Percentiles rank a stretch among this genome's conserved stretches.
phyloP scores from a whole-genome alignment of 1,140 invertebrate species.

The Trichoplusia ni region DNA sequence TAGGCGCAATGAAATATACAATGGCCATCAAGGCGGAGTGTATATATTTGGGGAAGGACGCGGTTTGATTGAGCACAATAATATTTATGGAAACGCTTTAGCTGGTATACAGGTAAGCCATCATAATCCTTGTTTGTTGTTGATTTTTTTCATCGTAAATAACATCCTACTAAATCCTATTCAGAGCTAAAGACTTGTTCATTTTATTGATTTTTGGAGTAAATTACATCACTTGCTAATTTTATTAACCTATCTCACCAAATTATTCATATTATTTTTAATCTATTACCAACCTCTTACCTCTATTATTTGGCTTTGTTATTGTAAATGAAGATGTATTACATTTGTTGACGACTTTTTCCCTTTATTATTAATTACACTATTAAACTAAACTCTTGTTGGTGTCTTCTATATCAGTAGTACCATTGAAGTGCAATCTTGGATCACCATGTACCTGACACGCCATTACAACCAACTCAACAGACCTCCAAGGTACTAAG shows the following conservation, averaged over 20 bases:
- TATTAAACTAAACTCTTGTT: no score
- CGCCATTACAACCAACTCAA: not conserved
- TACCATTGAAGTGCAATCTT: not conserved
- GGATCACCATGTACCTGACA: not conserved
- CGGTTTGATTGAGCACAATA: slow-evolving; percentile 99
- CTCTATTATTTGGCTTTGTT: no score
- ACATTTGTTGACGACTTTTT: no score
- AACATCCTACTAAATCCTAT: not conserved
- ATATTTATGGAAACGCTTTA: slow-evolving; percentile 99
- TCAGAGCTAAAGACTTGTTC: no score
- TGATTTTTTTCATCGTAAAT: not conserved
- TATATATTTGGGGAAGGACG: slow-evolving; percentile 99
- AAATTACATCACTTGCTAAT: no score
- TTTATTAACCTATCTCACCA: no score
- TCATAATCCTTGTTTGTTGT: not conserved
- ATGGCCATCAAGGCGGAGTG: slow-evolving; percentile 97
- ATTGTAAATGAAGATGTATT: no score
- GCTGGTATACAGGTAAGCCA: slow-evolving; percentile 90
- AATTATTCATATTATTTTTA: no score
- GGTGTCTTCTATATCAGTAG: not conserved
- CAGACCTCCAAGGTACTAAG: slow-evolving; percentile 1
- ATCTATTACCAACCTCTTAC: no score
- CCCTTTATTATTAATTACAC: no score
- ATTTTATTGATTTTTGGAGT: no score
- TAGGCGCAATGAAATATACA: slow-evolving; percentile 98